Percentiles rank a stretch among this genome's conserved stretches.
phyloP scores from a whole-genome alignment of 2,888 invertebrate species.

The Cactoblastis cactorum region DNA sequence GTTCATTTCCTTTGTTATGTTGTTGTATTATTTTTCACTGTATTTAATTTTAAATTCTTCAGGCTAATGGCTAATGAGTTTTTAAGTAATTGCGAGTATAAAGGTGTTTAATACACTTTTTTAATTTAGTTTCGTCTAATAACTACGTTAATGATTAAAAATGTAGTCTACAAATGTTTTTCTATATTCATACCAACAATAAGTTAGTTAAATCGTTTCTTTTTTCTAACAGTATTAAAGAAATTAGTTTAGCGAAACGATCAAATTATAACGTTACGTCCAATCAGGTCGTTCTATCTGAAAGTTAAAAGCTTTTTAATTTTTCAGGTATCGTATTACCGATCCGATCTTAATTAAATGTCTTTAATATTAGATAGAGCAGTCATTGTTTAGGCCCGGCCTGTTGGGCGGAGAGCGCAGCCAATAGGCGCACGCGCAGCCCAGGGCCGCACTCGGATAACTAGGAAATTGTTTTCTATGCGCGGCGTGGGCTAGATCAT shows the following conservation, averaged over 20 bases:
- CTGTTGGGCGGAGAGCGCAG: slow-evolving; percentile 43
- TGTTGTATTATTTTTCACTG: background rate
- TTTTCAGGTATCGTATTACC: slow-evolving; percentile 3
- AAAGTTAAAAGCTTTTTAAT: slow-evolving; percentile 1
- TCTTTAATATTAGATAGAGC: slow-evolving; percentile 23
- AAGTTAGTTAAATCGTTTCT: background rate
- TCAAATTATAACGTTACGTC: background rate
- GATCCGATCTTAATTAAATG: slow-evolving; percentile 12
- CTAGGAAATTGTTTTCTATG: slow-evolving; percentile 7
- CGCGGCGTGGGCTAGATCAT: background rate
- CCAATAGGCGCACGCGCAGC: slow-evolving; percentile 45
- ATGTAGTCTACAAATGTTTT: too few species aligned
- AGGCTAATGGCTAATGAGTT: background rate
- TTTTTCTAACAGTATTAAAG: too few species aligned
- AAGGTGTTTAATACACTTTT: background rate
- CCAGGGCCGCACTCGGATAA: slow-evolving; percentile 16
- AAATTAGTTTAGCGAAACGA: too few species aligned
- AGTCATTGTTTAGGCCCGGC: slow-evolving; percentile 41
- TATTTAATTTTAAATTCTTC: too few species aligned
- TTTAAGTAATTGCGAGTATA: background rate
- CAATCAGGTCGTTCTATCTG: background rate
- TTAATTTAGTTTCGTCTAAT: background rate
- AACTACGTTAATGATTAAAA: too few species aligned
- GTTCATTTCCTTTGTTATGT: background rate
- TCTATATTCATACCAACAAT: background rate